phyloP scores from a whole-genome alignment of 2,113 vertebrate species.

The Carollia perspicillata region DNA sequence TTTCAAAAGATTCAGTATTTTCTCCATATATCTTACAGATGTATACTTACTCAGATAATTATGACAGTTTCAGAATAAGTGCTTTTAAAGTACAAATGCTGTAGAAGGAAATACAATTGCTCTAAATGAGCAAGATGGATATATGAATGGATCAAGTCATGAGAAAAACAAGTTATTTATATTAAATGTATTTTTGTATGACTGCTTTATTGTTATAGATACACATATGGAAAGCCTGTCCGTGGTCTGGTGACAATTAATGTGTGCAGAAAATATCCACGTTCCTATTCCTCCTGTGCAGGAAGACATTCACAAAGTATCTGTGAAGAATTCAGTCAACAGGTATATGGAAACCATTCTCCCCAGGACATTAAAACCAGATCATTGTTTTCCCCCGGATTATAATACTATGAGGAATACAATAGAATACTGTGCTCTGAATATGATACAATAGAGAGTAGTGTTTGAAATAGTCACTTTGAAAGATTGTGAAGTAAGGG shows the following conservation, averaged over 20 bases:
- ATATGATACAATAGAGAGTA: neutral
- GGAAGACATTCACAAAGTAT: constrained; percentile 31
- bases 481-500: neutral
- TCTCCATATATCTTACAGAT: too few species aligned
- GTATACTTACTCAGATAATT: neutral
- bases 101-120: neutral
- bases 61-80: neutral
- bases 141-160: neutral
- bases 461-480: neutral
- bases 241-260: constrained; percentile 69
- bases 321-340: constrained; percentile 79
- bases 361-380: neutral
- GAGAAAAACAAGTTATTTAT: neutral
- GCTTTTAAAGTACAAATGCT: neutral
- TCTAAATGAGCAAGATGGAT: neutral
- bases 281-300: neutral
- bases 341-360: constrained; percentile 58
- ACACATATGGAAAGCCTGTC: constrained; percentile 83
- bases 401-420: neutral
- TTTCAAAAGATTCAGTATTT: neutral
- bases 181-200: neutral
- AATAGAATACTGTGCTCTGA: neutral
- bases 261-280: constrained; percentile 63
- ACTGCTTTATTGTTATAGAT: constrained; percentile 66
- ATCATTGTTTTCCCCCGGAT: neutral